These are phyloP conservation scores for Silurus glanis DNA, from an alignment of 2,113 vertebrate species.

Conservation along the genomic window DNA sequence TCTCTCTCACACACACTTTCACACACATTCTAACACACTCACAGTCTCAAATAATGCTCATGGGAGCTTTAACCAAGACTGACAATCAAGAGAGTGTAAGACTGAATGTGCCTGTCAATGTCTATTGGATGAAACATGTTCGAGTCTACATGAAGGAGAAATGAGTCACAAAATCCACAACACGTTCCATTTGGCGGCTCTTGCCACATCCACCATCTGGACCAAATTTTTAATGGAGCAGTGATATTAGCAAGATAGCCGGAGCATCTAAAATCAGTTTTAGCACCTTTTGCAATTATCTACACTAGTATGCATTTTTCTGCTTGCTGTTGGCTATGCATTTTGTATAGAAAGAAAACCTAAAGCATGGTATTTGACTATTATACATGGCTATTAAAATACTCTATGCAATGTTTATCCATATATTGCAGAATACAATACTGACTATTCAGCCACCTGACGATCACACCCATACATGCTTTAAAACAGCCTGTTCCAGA, in stretches of 20 bases:
- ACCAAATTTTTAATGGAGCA: constrained; percentile 8
- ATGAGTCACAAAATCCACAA: constrained; percentile 18
- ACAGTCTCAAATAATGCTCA: background rate
- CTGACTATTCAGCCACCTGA: no score
- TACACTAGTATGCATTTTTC: background rate
- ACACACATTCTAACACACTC: background rate
- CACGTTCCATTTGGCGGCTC: constrained; percentile 5
- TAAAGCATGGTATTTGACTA: background rate
- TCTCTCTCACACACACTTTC: constrained; percentile 39
- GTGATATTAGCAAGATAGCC: constrained; percentile 5
- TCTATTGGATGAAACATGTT: background rate
- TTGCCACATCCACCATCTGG: constrained; percentile 2
- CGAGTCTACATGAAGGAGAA: background rate
- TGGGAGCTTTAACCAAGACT: background rate
- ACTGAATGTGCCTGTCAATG: background rate
- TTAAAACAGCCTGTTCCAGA: background rate
- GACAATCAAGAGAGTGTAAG: background rate
- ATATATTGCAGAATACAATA: background rate
- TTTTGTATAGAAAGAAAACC: background rate
- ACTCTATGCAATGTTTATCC: background rate
- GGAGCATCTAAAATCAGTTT: background rate
- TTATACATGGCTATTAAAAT: background rate
- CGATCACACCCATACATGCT: background rate
- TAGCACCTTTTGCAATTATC: background rate
- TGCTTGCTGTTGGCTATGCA: background rate